phyloP scores from a whole-genome alignment of 2,888 invertebrate species.

The Dasypogon diadema region DNA sequence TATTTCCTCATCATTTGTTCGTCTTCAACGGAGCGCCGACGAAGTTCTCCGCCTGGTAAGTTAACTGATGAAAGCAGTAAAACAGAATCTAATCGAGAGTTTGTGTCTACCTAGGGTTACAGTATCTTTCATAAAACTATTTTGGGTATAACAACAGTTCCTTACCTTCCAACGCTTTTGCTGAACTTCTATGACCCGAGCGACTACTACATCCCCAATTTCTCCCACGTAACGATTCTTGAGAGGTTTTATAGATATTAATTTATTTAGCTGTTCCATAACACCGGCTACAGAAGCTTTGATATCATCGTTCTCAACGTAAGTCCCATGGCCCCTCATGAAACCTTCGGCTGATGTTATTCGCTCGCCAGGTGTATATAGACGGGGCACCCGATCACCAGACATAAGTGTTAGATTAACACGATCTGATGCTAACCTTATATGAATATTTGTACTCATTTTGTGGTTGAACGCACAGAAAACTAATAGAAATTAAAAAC shows the following conservation, averaged over 20 bases:
- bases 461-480: background rate
- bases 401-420: conserved; percentile 70
- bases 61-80: conserved; percentile 93
- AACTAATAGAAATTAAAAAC: too few species aligned
- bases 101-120: conserved; percentile 79
- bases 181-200: conserved; percentile 93
- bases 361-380: conserved; percentile 89
- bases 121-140: background rate
- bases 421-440: conserved; percentile 75
- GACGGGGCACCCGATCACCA: conserved; percentile 74
- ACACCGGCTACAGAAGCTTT: conserved; percentile 95
- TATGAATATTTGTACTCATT: conserved; percentile 73
- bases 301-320: conserved; percentile 83
- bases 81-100: conserved; percentile 88
- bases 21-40: conserved; percentile 93
- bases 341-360: conserved; percentile 77
- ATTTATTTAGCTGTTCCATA: conserved; percentile 93
- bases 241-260: conserved; percentile 90
- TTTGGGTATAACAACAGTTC: background rate
- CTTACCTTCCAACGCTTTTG: conserved; percentile 87
- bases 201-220: conserved; percentile 97
- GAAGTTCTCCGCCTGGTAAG: conserved; percentile 96
- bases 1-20: conserved; percentile 98
- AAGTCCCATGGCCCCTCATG: conserved; percentile 96
- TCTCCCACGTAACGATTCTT: conserved; percentile 93